These are phyloP conservation scores for Zaprionus ornatus DNA, from an alignment of 1,140 invertebrate genomes.

Conservation along the genomic window DNA sequence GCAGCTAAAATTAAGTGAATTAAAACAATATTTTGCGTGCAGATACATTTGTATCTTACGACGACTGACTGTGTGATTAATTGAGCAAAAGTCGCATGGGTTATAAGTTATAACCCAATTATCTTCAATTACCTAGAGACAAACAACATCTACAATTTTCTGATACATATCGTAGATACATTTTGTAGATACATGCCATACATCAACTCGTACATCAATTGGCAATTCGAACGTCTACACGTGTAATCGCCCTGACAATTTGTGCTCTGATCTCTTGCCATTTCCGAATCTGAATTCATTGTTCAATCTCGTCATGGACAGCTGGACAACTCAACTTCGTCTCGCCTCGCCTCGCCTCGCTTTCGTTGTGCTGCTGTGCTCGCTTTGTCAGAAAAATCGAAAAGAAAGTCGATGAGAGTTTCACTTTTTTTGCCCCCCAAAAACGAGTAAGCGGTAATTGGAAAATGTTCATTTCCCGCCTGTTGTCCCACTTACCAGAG, in stretches of 20 bases:
- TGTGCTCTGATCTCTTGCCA: constrained; percentile 18
- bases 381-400: constrained; percentile 29
- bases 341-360: background rate
- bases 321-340: background rate
- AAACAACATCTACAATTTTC: background rate
- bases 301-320: constrained; percentile 30
- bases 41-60: constrained; percentile 19
- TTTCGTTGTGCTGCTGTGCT: constrained; percentile 20
- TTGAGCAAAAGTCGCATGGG: constrained; percentile 44
- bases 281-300: constrained; percentile 8
- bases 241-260: constrained; percentile 17
- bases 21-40: constrained; percentile 15
- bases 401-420: constrained; percentile 42
- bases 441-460: constrained; percentile 11
- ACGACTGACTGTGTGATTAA: constrained; percentile 66
- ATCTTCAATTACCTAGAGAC: constrained; percentile 64
- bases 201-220: background rate
- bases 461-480: constrained; percentile 21
- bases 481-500: constrained; percentile 1
- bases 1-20: constrained; percentile 42
- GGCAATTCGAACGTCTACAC: constrained; percentile 9
- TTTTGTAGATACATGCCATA: background rate
- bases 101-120: constrained; percentile 73
- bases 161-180: background rate
- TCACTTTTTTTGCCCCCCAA: constrained; percentile 33